These are phyloP conservation scores for Amazona ochrocephala DNA, from an alignment of 2,797 vertebrate genomes.

Conservation along the genomic window DNA sequence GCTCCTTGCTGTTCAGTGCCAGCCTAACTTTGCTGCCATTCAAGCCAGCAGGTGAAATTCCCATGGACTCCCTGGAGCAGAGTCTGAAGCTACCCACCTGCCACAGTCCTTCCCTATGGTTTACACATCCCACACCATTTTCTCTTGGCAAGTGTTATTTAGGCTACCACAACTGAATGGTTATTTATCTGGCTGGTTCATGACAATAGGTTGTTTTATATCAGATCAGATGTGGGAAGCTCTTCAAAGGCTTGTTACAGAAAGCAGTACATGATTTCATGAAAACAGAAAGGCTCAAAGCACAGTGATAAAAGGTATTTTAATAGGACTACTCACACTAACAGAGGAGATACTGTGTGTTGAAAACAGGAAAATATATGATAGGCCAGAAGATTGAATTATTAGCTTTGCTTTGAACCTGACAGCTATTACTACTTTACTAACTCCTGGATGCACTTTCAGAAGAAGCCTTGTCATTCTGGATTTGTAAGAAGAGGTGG, in stretches of 20 bases:
- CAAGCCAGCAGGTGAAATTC: neutral
- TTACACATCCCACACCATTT: neutral
- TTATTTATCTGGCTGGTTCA: neutral
- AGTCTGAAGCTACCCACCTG: neutral
- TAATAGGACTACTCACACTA: neutral
- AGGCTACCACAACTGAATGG: neutral
- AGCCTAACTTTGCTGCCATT: neutral
- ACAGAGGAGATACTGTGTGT: neutral
- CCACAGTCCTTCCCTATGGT: neutral
- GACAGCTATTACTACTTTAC: neutral
- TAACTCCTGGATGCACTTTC: neutral
- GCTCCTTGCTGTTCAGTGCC: neutral
- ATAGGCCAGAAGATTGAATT: constrained; percentile 14
- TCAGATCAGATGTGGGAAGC: neutral
- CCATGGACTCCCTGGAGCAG: neutral
- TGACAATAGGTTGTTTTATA: neutral
- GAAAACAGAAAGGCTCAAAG: constrained; percentile 6
- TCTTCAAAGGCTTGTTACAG: neutral
- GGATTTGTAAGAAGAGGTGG: neutral
- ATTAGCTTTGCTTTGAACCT: constrained; percentile 25
- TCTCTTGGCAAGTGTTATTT: neutral
- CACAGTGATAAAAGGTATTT: neutral
- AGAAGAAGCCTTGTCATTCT: neutral
- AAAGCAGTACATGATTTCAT: neutral
- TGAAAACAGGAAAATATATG: neutral